phyloP scores from a whole-genome alignment of 2,888 invertebrate genomes.

The Athalia cordata region DNA sequence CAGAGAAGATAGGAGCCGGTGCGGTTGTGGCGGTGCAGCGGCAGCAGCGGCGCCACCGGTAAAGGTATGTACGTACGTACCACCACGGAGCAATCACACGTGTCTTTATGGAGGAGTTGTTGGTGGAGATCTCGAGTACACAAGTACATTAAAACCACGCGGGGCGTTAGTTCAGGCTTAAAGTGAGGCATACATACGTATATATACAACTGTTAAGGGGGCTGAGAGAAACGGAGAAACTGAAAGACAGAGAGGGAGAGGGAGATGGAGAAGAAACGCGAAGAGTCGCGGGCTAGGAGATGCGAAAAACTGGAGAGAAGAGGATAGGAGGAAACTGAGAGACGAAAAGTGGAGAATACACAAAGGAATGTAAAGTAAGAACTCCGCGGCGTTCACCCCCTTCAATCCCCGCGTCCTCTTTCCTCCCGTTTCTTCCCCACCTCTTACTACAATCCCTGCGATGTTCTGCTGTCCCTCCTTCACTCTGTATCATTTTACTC shows the following conservation, averaged over 20 bases:
- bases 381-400: constrained; percentile 52
- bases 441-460: neutral
- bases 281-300: constrained; percentile 42
- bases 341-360: constrained; percentile 39
- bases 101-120: constrained; percentile 34
- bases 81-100: constrained; percentile 28
- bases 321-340: neutral
- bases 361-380: constrained; percentile 45
- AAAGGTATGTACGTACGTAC: neutral
- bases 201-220: constrained; percentile 46
- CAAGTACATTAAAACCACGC: constrained; percentile 74
- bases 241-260: constrained; percentile 51
- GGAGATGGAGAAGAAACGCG: constrained; percentile 44
- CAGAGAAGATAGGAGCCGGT: too few species aligned
- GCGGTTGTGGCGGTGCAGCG: neutral
- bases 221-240: constrained; percentile 50
- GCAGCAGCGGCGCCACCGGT: neutral
- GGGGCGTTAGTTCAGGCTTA: constrained; percentile 72
- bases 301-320: constrained; percentile 50
- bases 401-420: neutral
- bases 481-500: constrained; percentile 58
- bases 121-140: constrained; percentile 67
- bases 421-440: neutral
- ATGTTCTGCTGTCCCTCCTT: constrained; percentile 28
- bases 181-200: constrained; percentile 50